A percentile compares a stretch with the other conserved stretches of the same genome.
Evolutionary conservation across 2,797 vertebrate species (phyloP).

Genomic region (Sebastolobus altivelis): DNA sequence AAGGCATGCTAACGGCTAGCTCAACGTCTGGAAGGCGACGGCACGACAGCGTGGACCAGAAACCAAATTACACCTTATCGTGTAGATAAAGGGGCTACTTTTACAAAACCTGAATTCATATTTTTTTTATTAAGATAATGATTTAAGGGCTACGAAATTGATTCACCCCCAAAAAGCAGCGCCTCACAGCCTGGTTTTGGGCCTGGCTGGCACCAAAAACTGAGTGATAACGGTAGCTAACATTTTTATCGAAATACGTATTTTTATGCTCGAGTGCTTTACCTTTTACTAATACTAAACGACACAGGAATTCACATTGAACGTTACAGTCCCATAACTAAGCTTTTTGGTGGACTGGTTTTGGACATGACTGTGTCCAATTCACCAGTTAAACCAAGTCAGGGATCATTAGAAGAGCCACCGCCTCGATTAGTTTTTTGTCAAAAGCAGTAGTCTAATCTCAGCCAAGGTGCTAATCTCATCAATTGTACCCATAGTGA

Average conservation of each 20-base stretch:
- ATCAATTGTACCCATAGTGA: constrained; percentile 49
- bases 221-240: constrained; percentile 16
- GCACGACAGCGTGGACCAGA: neutral
- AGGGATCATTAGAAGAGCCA: constrained; percentile 48
- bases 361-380: constrained; percentile 41
- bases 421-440: constrained; percentile 44
- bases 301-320: rapidly evolving
- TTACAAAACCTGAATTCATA: rapidly evolving
- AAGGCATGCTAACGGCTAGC: constrained; percentile 70
- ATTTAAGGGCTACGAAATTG: neutral
- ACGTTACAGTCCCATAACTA: neutral
- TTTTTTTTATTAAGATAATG: neutral
- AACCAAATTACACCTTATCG: neutral
- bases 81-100: rapidly evolving
- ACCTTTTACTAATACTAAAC: neutral
- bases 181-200: constrained; percentile 51
- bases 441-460: constrained; percentile 55
- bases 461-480: constrained; percentile 58
- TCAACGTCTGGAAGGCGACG: constrained; percentile 42
- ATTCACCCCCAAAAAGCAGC: constrained; percentile 13
- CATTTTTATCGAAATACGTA: rapidly evolving
- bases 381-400: constrained; percentile 62
- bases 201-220: constrained; percentile 63
- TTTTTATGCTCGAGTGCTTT: neutral
- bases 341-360: constrained; percentile 6